Evolutionary conservation across 2,888 invertebrate species (phyloP), one percentile per base, ranked within the genome.

Genomic region (Aphidoletes aphidimyza): DNA sequence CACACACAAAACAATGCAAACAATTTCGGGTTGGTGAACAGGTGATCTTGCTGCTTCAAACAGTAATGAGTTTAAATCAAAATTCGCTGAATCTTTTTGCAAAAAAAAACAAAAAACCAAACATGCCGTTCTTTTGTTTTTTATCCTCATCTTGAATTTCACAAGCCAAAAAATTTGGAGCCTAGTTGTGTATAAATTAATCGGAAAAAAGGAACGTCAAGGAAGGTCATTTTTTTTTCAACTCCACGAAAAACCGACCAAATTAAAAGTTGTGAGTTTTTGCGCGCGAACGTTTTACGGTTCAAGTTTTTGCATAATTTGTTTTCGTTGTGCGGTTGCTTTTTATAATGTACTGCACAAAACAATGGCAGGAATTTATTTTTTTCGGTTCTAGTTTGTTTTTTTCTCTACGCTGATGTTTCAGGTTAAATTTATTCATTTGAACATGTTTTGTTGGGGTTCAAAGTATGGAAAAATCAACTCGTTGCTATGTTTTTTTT

Each of bases 131-230:
- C 30, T n/a, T 69, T 69, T 69, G 34, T 69, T 69, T 30, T 30
- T 69, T 69, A 69, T 69, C 34, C 69, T n/a, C 69, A 69, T 54
- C 54, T 54, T 54, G n/a, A 69, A 69, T 69, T 69, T 69, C 69
- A 34, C 34, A 14, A 69, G 14, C 1, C 14, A 11, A 30, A 30
- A 5, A 26, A 69, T 69, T 69, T 69, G 69, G 22, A 6, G 22
- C 54, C 54, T 47, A 19, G 2, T 3, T 47, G 8, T 47, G 47
- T 2, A 47, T 47, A 47, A 69, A 30, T 30, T 30, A 34, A 69
- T 30, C 14, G 69, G 30, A 69, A 69, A 69, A 69, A 30, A 11
- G 30, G 30, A 69, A 69, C 69, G 30, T 30, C 8, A 30, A 69
- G 69, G 14, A 69, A 69, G 69, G 69, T 69, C 69, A 69, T 30